phyloP scores from a whole-genome alignment of 2,888 invertebrate genomes.

The Dolomedes plantarius region DNA sequence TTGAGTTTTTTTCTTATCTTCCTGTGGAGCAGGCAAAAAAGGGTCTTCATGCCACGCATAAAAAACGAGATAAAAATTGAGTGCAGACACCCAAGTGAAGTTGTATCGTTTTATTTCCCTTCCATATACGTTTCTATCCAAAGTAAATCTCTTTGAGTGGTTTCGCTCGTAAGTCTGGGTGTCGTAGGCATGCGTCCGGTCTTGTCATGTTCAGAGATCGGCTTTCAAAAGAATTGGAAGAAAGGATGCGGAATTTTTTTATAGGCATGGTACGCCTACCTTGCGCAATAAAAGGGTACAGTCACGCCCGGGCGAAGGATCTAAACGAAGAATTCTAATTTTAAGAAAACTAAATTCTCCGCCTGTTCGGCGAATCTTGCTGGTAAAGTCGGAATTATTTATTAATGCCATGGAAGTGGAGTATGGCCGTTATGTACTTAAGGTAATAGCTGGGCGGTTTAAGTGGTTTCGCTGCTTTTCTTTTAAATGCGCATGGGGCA shows the following conservation, averaged over 20 bases:
- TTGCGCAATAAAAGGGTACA: background rate
- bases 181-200: background rate
- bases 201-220: background rate
- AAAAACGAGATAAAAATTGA: constrained; percentile 2
- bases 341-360: background rate
- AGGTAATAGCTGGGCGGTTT: background rate
- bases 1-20: too few species aligned
- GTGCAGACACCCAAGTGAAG: background rate
- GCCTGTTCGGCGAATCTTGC: background rate
- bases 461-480: too few species aligned
- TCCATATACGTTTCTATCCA: constrained; percentile 1
- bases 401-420: background rate
- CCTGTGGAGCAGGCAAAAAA: too few species aligned
- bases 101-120: background rate
- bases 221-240: constrained; percentile 17
- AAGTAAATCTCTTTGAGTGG: constrained; percentile 51
- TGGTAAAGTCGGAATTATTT: background rate
- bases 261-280: background rate
- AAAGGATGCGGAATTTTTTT: background rate
- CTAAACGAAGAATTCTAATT: constrained; percentile 6
- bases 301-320: background rate
- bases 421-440: background rate
- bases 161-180: constrained; percentile 40
- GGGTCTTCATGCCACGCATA: background rate
- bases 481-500: too few species aligned